These are phyloP conservation scores for Pachycephus smyrnensis DNA, from an alignment of 2,888 invertebrate genomes.

Conservation along the genomic window DNA sequence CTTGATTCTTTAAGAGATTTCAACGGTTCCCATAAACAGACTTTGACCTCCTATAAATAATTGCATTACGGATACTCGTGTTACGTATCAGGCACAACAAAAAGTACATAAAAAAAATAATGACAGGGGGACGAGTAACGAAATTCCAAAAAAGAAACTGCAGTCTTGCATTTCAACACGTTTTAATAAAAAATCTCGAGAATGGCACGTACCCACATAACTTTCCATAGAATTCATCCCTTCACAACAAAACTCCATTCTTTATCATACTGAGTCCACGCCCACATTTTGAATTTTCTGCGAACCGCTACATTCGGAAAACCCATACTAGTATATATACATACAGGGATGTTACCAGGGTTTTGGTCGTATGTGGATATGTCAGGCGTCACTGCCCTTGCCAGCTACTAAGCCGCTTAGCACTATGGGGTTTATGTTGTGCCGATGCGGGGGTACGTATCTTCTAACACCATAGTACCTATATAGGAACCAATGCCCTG, in stretches of 20 bases:
- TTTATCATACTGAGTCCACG: background rate
- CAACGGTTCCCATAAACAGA: background rate
- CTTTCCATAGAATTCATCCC: background rate
- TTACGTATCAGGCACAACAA: background rate
- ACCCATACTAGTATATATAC: background rate
- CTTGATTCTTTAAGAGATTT: background rate
- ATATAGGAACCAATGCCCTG: constrained; percentile 44
- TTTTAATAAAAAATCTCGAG: background rate
- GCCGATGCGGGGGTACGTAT: constrained; percentile 54
- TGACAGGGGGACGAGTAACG: background rate
- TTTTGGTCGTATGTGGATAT: constrained; percentile 11
- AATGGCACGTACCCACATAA: background rate
- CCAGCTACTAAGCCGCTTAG: constrained; percentile 65
- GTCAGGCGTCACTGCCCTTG: constrained; percentile 65
- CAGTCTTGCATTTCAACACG: background rate
- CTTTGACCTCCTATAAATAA: background rate
- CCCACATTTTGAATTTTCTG: background rate
- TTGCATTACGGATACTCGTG: background rate
- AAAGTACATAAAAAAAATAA: background rate
- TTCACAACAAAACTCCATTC: background rate
- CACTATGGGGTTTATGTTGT: constrained; percentile 64
- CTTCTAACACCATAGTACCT: constrained; percentile 57
- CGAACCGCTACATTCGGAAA: background rate
- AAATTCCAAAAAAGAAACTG: background rate
- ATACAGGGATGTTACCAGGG: background rate